Percentiles rank a stretch among this genome's conserved stretches.
phyloP scores from a whole-genome alignment of 2,888 invertebrate species.

The Mayetiola destructor region DNA sequence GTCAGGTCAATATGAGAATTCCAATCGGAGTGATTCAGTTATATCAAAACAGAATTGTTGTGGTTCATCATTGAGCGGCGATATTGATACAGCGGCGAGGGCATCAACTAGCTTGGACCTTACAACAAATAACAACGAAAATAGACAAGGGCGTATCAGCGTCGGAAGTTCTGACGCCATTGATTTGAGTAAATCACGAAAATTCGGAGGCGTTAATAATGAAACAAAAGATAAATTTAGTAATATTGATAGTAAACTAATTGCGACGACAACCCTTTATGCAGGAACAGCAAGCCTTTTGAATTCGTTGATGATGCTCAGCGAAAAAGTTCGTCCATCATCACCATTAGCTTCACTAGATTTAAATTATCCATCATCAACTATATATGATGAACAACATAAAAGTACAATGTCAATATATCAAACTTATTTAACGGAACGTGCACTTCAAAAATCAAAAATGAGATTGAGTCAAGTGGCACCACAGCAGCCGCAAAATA shows the following conservation, averaged over 20 bases:
- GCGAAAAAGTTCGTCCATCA: conserved; percentile 27
- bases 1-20: background rate
- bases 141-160: background rate
- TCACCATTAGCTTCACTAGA: conserved; percentile 11
- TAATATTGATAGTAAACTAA: background rate
- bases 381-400: background rate
- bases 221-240: background rate
- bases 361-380: conserved; percentile 17
- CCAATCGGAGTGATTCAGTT: background rate
- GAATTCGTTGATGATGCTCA: conserved; percentile 32
- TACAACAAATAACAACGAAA: too few relatives aligned
- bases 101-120: conserved; percentile 20
- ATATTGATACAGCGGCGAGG: conserved; percentile 30
- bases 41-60: background rate
- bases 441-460: conserved; percentile 52
- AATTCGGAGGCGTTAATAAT: background rate
- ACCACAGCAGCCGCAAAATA: conserved; percentile 17
- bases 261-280: background rate
- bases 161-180: conserved; percentile 24
- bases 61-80: conserved; percentile 34
- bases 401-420: conserved; percentile 44
- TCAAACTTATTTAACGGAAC: conserved; percentile 58
- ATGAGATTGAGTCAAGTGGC: conserved; percentile 50
- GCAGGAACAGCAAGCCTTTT: conserved; percentile 16
- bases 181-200: conserved; percentile 33